Conservation (phyloP, 2,888 invertebrate species). For the Drosophila fulvimacula region DNA sequence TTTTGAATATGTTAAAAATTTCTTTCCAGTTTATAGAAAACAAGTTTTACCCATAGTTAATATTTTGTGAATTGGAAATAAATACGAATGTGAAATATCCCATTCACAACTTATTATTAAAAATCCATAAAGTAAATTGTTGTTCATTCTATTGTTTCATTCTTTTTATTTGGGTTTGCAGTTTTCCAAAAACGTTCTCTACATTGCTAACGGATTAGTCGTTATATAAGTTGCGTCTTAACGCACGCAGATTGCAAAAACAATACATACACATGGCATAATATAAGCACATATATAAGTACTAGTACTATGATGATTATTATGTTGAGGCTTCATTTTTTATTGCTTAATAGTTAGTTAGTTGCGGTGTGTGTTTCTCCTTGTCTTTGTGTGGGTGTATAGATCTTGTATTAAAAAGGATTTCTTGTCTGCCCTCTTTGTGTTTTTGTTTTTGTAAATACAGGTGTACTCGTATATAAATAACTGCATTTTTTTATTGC, state of each 20-base stretch:
- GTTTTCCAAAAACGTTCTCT: constrained; percentile 69
- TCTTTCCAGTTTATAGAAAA: not conserved
- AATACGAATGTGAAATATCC: not conserved
- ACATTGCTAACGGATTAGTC: constrained; percentile 68
- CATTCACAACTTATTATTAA: not conserved
- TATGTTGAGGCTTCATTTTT: constrained; percentile 49
- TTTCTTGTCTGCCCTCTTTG: constrained; percentile 23
- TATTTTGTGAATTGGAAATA: not conserved
- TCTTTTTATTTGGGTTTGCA: constrained; percentile 51
- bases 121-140: constrained; percentile 16
- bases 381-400: not conserved
- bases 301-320: constrained; percentile 32
- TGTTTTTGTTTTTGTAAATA: constrained; percentile 8
- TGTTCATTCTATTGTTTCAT: constrained; percentile 54
- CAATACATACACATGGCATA: constrained; percentile 47
- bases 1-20: too few relatives aligned
- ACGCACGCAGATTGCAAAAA: constrained; percentile 35
- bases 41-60: not conserved
- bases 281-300: constrained; percentile 46
- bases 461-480: constrained; percentile 28
- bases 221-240: constrained; percentile 39
- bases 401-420: constrained; percentile 30
- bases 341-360: constrained; percentile 65
- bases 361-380: constrained; percentile 44
- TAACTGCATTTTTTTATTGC: constrained; percentile 46